Percentiles rank a stretch among this genome's conserved stretches.
Conservation (phyloP, 2,888 invertebrate species). For the Callyntrura sp. region DNA sequence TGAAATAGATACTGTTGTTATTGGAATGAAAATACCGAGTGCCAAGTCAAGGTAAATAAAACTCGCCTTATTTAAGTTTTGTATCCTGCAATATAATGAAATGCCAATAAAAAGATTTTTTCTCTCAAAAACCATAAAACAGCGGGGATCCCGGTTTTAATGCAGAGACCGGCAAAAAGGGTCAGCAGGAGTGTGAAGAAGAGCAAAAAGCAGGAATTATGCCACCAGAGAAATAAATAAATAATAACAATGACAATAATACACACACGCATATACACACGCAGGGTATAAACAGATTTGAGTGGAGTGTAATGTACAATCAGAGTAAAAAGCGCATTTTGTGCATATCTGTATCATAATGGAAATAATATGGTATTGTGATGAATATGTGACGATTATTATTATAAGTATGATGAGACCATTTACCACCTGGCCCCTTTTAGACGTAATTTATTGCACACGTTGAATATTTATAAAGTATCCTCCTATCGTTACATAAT, state of each 20-base stretch:
- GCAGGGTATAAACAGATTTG: background rate
- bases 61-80: background rate
- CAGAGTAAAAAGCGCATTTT: background rate
- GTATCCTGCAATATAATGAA: background rate
- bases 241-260: background rate
- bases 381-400: background rate
- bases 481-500: background rate
- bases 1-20: background rate
- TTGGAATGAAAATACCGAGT: too few species aligned
- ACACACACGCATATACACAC: too few species aligned
- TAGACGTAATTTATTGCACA: background rate
- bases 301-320: background rate
- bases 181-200: slow-evolving; percentile 28
- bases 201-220: slow-evolving; percentile 9
- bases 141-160: slow-evolving; percentile 61
- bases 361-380: background rate
- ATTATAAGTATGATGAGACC: background rate
- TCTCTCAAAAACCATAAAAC: slow-evolving; percentile 75
- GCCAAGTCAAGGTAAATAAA: background rate
- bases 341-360: background rate
- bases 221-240: background rate
- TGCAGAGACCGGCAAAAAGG: slow-evolving; percentile 34
- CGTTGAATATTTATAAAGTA: background rate
- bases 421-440: slow-evolving; percentile 31
- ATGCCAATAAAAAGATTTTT: slow-evolving; percentile 35